These are phyloP conservation scores for Lacanobia oleracea DNA, from an alignment of 2,888 invertebrate species.

Conservation along the genomic window DNA sequence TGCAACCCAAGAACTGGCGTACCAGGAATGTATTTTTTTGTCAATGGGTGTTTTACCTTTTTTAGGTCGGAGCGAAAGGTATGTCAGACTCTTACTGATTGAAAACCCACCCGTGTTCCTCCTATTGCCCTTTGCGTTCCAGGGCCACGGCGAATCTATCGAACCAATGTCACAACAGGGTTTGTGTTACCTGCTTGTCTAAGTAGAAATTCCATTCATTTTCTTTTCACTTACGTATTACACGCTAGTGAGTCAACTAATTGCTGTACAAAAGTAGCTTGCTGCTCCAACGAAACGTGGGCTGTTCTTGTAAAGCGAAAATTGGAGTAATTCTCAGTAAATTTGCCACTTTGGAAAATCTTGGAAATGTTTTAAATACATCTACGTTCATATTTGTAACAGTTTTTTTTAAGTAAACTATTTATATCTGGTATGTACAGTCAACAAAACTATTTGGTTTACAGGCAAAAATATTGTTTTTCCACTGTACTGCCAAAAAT, in stretches of 20 bases:
- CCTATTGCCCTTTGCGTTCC: too few relatives aligned
- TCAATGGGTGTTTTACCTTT: not conserved
- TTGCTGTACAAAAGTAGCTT: not conserved
- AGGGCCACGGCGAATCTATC: too few relatives aligned
- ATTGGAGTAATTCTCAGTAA: conserved; percentile 11
- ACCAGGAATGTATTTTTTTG: not conserved
- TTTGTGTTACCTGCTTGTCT: not conserved
- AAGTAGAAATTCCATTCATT: too few relatives aligned
- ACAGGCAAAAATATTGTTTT: too few relatives aligned
- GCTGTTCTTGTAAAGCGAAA: conserved; percentile 7
- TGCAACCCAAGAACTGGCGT: not conserved
- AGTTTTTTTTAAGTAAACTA: not conserved
- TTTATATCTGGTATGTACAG: not conserved
- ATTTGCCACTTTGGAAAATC: conserved; percentile 6
- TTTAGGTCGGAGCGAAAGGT: too few relatives aligned
- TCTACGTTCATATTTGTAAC: conserved; percentile 2
- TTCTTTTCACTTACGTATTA: not conserved
- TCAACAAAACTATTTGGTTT: too few relatives aligned
- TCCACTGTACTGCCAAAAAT: too few relatives aligned
- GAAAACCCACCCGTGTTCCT: too few relatives aligned
- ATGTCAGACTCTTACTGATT: too few relatives aligned
- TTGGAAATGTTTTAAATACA: conserved; percentile 5
- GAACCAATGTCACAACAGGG: not conserved
- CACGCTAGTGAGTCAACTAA: conserved; percentile 8
- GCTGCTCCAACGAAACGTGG: not conserved